phyloP scores from a whole-genome alignment of 2,888 invertebrate genomes.

The Anoncus sp. region DNA sequence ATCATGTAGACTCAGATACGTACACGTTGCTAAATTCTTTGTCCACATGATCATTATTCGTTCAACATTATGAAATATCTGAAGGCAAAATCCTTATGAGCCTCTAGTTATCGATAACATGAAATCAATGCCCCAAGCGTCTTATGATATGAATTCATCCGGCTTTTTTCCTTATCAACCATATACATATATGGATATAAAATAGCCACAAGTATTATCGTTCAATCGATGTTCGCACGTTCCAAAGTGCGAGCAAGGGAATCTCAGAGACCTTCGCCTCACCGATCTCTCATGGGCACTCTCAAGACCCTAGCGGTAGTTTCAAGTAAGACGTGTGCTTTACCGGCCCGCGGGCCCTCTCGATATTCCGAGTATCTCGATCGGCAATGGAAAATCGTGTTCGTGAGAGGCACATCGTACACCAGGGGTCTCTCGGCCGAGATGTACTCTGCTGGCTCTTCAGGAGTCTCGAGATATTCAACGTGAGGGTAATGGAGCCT shows the following conservation, averaged over 20 bases:
- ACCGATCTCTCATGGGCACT: conserved; percentile 31
- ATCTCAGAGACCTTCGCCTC: conserved; percentile 31
- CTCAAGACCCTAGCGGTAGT: conserved; percentile 31
- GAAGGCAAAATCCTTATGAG: conserved; percentile 12
- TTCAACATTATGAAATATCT: conserved; percentile 6
- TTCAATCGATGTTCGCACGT: conserved; percentile 56
- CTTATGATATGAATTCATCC: conserved; percentile 42
- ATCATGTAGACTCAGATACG: conserved; percentile 43
- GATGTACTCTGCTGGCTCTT: conserved; percentile 32
- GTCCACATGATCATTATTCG: conserved; percentile 19
- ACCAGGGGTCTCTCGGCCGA: conserved; percentile 8
- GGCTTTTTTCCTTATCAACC: conserved; percentile 14
- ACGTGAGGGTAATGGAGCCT: conserved; percentile 65
- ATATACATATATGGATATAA: not conserved
- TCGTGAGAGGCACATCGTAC: conserved; percentile 37
- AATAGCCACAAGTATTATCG: conserved; percentile 42
- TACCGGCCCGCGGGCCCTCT: conserved; percentile 5
- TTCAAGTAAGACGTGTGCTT: conserved; percentile 33
- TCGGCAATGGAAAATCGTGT: conserved; percentile 55
- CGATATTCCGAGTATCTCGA: conserved; percentile 52
- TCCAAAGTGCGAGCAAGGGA: conserved; percentile 27
- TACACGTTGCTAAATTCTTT: not conserved
- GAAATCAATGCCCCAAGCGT: conserved; percentile 47
- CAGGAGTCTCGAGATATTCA: conserved; percentile 52
- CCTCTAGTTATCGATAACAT: conserved; percentile 44